Percentiles rank a stretch among this genome's conserved stretches.
These are phyloP conservation scores for Bombus breviceps DNA, from an alignment of 1,140 invertebrate genomes.

Conservation along the genomic window DNA sequence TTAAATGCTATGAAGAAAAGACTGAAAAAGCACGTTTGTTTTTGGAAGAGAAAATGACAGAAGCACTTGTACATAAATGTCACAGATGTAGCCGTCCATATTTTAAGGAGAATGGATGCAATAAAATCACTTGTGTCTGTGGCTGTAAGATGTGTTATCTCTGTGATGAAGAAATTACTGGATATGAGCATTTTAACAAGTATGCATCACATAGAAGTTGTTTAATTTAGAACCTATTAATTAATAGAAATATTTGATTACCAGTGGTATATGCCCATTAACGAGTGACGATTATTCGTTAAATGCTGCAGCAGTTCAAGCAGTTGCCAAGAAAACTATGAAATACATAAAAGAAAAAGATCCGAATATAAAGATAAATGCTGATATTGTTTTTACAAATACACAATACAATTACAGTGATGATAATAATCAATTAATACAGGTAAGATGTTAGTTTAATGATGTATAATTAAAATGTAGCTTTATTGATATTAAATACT, in stretches of 20 bases:
- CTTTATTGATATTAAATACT: neutral
- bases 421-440: neutral
- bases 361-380: conserved; percentile 72
- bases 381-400: conserved; percentile 36
- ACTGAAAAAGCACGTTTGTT: too few relatives aligned
- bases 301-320: conserved; percentile 79
- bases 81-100: too few relatives aligned
- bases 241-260: conserved; percentile 1
- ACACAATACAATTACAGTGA: too few relatives aligned
- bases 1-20: too few relatives aligned
- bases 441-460: conserved; percentile 45
- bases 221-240: conserved; percentile 14
- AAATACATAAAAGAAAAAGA: conserved; percentile 73
- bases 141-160: conserved; percentile 87
- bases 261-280: conserved; percentile 71
- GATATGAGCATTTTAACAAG: conserved; percentile 85
- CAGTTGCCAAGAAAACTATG: conserved; percentile 70
- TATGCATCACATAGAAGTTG: neutral
- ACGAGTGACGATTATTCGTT: conserved; percentile 72
- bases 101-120: conserved; percentile 87
- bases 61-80: too few relatives aligned
- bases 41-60: too few relatives aligned
- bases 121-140: conserved; percentile 88
- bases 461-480: neutral
- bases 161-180: conserved; percentile 84